Conservation (phyloP, 2,113 vertebrate species). For the Anoplopoma fimbria region DNA sequence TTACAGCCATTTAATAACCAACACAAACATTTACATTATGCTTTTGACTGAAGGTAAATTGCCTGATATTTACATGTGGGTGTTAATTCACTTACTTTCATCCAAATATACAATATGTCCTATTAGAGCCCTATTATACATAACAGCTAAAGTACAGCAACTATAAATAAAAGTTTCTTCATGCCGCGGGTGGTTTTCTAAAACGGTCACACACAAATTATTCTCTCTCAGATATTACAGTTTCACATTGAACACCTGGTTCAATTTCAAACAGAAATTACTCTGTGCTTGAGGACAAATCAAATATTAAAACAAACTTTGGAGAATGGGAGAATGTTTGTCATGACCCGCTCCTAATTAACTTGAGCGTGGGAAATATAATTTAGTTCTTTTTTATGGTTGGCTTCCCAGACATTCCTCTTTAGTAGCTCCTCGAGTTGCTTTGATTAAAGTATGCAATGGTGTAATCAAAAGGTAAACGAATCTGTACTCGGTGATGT, state of each 20-base stretch:
- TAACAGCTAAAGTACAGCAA: background rate
- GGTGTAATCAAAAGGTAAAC: conserved; percentile 48
- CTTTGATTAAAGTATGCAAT: conserved; percentile 43
- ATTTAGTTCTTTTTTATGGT: conserved; percentile 4
- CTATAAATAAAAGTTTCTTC: background rate
- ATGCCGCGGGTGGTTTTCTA: background rate
- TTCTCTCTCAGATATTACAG: background rate
- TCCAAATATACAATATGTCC: background rate
- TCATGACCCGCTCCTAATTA: conserved; percentile 45
- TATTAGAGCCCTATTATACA: background rate
- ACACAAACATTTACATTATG: no score
- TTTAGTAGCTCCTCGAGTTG: conserved; percentile 16
- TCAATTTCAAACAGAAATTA: conserved; percentile 36
- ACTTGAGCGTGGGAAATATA: background rate
- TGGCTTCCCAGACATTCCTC: background rate
- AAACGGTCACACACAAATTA: background rate
- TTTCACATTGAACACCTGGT: conserved; percentile 21
- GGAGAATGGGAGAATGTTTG: conserved; percentile 10
- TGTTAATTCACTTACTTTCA: background rate
- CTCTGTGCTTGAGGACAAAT: conserved; percentile 22
- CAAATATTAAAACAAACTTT: conserved; percentile 41
- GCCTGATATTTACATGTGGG: no score
- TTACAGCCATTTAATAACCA: no score
- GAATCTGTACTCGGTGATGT: conserved; percentile 37
- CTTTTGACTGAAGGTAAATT: no score